phyloP scores from a whole-genome alignment of 2,113 vertebrate species.

The Onychostruthus taczanowskii region DNA sequence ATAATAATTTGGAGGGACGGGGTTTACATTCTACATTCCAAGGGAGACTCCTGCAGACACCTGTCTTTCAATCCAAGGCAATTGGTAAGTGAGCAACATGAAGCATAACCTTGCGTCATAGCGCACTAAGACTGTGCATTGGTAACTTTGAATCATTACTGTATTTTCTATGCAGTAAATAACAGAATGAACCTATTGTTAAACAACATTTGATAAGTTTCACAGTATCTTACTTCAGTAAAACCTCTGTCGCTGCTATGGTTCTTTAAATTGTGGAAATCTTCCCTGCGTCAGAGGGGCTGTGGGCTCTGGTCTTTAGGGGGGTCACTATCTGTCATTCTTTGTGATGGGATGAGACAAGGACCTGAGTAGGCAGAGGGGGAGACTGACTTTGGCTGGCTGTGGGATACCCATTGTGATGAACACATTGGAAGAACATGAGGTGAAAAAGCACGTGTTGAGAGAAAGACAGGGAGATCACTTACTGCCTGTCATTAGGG shows the following conservation, averaged over 20 bases:
- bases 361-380: background rate
- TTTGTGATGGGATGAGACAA: background rate
- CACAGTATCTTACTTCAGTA: background rate
- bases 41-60: background rate
- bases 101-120: background rate
- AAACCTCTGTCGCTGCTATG: background rate
- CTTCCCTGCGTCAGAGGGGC: rapidly evolving
- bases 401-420: background rate
- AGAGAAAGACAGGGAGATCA: background rate
- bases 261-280: background rate
- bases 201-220: background rate
- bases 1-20: background rate
- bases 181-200: background rate
- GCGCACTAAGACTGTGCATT: background rate
- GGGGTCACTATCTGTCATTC: background rate
- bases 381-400: background rate
- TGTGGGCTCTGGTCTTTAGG: too few species aligned
- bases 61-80: background rate
- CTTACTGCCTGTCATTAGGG: background rate
- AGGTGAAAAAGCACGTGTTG: background rate
- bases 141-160: background rate
- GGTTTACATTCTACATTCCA: background rate
- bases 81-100: background rate
- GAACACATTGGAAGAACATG: background rate
- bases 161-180: background rate